Base-by-base conservation (phyloP, 2,888 invertebrate genomes). In the Hirtodrosophila confusa region DNA sequence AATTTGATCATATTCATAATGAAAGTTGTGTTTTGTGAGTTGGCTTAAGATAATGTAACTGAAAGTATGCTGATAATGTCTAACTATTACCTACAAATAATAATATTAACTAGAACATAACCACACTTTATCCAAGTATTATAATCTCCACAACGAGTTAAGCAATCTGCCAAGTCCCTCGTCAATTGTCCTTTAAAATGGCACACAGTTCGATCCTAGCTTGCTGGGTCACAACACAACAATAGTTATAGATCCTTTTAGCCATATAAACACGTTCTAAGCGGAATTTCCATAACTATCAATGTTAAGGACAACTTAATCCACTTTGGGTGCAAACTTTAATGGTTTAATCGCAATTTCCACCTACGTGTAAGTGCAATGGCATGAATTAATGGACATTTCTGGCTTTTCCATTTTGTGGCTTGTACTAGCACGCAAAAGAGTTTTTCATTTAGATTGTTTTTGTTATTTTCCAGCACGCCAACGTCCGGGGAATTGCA, bases 311-410 rank as follows among this genome's bases (percentile, higher is more conserved):
- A 41, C 50, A 69, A 56, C 53, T 61, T 54, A 65, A 75, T 66
- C 51, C 67, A 69, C 65, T 76, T 61, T 68, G 60, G 37, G 66
- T 48, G 66, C 53, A 39, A 53, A 33, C 37, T 48, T 75, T 66
- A 75, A 75, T 69, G 36, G 79, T 66, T 78, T 75, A 72, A 85
- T 72, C 62, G 65, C 67, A 65, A 71, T 79, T 69, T 54, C 66
- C 77, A 76, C 49, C 77, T 76, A 51, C 64, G 43, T 55, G 55
- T 1, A 37, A 71, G 39, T 71, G 72, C 73, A 66, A 55, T 40
- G 61, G 71, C 70, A 57, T 75, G 54, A 47, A 66, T 60, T 66
- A 70, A 73, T 61, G 56, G 33, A 63, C 54, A 55, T 65, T 65
- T 29, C 45, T 40, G 31, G 29, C 36, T 53, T 66, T 37, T 43